phyloP scores from a whole-genome alignment of 2,113 vertebrate species.

The Apaloderma vittatum region DNA sequence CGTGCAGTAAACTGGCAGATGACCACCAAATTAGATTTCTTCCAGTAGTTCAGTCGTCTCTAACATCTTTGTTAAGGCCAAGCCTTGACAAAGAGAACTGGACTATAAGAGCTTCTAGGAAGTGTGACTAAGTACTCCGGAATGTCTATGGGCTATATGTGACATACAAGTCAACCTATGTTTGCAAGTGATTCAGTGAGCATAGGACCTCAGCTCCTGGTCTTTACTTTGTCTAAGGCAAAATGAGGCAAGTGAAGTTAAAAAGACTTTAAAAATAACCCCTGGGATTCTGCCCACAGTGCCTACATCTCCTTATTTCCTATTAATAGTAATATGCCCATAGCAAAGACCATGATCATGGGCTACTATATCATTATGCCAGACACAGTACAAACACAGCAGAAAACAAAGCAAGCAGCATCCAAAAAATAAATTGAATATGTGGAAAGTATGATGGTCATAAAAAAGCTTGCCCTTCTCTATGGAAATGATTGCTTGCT shows the following conservation, averaged over 20 bases:
- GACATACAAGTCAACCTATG: not conserved
- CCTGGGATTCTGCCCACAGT: not conserved
- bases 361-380: not conserved
- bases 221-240: not conserved
- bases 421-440: not conserved
- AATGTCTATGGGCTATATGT: not conserved
- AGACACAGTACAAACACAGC: not conserved
- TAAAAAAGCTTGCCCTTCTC: not conserved
- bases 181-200: not conserved
- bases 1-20: not conserved
- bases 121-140: not conserved
- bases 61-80: not conserved
- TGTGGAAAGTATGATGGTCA: rapidly evolving
- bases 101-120: not conserved
- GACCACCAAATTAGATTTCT: not conserved
- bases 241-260: not conserved
- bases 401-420: not conserved
- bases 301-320: not conserved
- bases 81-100: not conserved
- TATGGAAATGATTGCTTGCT: not conserved
- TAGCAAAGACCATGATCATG: not conserved
- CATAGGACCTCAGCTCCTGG: not conserved
- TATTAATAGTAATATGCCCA: not conserved
- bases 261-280: not conserved
- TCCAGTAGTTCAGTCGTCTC: not conserved